phyloP scores from a whole-genome alignment of 2,113 vertebrate genomes.

The Osmerus mordax region DNA sequence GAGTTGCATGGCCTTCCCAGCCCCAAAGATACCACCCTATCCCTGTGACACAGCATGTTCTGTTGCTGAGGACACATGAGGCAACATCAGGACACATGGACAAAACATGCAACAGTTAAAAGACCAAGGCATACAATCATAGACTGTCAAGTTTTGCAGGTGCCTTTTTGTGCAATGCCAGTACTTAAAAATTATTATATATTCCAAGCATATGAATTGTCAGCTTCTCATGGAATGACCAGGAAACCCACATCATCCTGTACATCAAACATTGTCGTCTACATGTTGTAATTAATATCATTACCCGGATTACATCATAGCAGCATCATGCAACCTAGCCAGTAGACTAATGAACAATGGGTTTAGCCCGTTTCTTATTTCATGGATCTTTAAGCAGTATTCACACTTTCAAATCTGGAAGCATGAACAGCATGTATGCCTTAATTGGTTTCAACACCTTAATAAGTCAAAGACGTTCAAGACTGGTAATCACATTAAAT shows the following conservation, averaged over 20 bases:
- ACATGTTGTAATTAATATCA: constrained; percentile 69
- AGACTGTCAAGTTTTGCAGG: neutral
- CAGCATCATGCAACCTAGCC: constrained; percentile 61
- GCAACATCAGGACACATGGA: constrained; percentile 11
- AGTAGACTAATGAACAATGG: constrained; percentile 58
- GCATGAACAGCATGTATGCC: constrained; percentile 81
- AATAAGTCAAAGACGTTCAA: constrained; percentile 93
- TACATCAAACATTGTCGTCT: no score
- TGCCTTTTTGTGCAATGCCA: neutral
- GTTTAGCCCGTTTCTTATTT: constrained; percentile 76
- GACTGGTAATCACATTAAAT: constrained; percentile 99
- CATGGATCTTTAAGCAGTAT: constrained; percentile 91
- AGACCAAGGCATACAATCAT: neutral
- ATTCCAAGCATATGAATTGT: no score
- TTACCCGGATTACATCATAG: constrained; percentile 62
- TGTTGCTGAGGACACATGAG: neutral
- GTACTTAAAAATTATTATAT: no score
- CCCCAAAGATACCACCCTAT: constrained; percentile 43
- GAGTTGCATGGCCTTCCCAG: constrained; percentile 31
- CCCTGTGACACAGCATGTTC: constrained; percentile 54
- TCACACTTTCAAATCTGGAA: constrained; percentile 77
- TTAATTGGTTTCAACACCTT: constrained; percentile 95
- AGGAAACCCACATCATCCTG: no score
- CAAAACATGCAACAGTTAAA: constrained; percentile 1
- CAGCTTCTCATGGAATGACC: no score